These are phyloP conservation scores for Hassar affinis DNA, from an alignment of 2,113 vertebrate species.

Conservation along the genomic window DNA sequence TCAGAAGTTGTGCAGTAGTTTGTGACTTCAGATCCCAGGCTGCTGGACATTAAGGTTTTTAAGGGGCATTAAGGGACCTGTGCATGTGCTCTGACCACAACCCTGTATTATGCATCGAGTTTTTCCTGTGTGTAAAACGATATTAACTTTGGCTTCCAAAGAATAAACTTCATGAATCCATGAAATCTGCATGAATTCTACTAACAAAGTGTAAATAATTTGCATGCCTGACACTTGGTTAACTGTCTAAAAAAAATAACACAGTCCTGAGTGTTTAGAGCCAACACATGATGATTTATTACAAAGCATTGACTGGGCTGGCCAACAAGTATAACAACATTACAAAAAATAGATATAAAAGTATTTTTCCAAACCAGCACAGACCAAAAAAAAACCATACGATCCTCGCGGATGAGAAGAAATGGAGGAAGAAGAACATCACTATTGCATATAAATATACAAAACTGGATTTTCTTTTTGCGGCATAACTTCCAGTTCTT, in stretches of 20 bases:
- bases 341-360: conserved; percentile 56
- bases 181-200: neutral
- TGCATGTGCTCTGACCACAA: neutral
- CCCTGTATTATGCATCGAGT: neutral
- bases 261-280: neutral
- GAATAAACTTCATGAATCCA: neutral
- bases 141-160: neutral
- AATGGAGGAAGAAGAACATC: conserved; percentile 38
- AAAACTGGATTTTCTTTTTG: conserved; percentile 16
- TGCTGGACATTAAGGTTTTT: no score
- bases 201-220: neutral
- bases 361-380: conserved; percentile 43
- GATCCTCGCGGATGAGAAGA: conserved; percentile 31
- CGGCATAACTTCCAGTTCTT: conserved; percentile 10
- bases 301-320: conserved; percentile 47
- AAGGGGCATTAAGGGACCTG: no score
- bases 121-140: neutral
- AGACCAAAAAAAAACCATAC: conserved; percentile 17
- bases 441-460: conserved; percentile 47
- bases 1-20: neutral
- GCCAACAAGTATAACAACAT: conserved; percentile 51
- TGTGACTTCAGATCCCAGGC: neutral
- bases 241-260: neutral
- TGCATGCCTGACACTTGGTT: neutral
- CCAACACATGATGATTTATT: conserved; percentile 47